Evolutionary conservation across 2,113 vertebrate genomes (phyloP).

Genomic region (Gavia stellata): DNA sequence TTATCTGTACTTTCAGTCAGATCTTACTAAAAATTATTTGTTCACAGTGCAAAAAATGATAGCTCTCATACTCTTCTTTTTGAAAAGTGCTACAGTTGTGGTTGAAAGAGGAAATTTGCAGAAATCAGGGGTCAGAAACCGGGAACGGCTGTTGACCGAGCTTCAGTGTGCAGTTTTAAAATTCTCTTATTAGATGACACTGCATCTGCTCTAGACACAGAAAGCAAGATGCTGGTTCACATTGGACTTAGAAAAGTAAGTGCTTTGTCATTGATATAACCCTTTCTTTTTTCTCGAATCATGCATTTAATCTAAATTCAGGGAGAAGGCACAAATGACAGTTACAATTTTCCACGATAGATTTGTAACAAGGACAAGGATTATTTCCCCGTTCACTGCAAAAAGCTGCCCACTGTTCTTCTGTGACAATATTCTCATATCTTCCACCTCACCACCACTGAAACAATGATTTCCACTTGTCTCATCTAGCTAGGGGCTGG

Average conservation of each 20-base stretch:
- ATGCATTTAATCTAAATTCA: not conserved
- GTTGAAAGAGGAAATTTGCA: not conserved
- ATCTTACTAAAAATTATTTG: not conserved
- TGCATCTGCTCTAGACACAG: not conserved
- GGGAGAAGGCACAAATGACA: not conserved
- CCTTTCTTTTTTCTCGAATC: not conserved
- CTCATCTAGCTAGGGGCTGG: not conserved
- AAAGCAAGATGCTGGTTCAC: not conserved
- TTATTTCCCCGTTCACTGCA: not conserved
- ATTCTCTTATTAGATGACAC: not conserved
- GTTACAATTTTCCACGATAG: not conserved
- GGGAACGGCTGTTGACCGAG: not conserved
- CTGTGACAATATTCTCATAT: not conserved
- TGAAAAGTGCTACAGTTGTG: fast-evolving
- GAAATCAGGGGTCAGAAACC: not conserved
- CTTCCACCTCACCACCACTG: not conserved
- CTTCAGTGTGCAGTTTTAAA: not conserved
- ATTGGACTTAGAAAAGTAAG: not conserved
- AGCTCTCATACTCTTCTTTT: not conserved
- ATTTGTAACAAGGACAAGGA: not conserved
- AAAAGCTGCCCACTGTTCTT: not conserved
- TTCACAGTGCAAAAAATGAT: not conserved
- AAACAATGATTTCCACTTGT: not conserved
- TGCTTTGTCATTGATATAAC: not conserved
- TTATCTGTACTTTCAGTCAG: not conserved